These are phyloP conservation scores for Centroberyx gerrardi DNA, from an alignment of 2,797 vertebrate genomes.

Conservation along the genomic window DNA sequence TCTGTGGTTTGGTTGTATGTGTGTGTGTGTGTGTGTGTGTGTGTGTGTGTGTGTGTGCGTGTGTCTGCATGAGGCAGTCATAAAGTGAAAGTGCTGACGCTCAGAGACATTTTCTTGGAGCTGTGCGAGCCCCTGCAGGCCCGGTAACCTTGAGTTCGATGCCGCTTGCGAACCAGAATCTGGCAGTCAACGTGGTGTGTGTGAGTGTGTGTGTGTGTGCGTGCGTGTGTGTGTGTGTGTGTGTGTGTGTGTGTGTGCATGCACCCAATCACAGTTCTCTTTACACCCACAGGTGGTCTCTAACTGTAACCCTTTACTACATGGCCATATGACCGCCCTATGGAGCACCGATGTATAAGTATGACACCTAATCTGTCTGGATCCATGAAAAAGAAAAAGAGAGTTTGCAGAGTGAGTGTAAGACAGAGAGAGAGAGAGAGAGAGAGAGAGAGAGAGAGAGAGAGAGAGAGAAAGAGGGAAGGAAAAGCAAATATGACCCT, in stretches of 20 bases:
- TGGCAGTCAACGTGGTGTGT: constrained; percentile 12
- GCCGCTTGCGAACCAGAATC: constrained; percentile 29
- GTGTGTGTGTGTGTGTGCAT: constrained; percentile 14
- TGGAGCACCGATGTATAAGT: background rate
- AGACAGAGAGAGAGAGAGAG: background rate
- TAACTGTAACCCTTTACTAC: constrained; percentile 9
- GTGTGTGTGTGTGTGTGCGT: constrained; percentile 21
- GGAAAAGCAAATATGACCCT: constrained; percentile 50
- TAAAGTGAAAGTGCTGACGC: constrained; percentile 69
- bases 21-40: constrained; percentile 10
- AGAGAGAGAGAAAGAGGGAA: constrained; percentile 1
- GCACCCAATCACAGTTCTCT: constrained; percentile 16
- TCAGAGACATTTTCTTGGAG: constrained; percentile 68
- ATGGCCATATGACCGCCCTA: background rate
- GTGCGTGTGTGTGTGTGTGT: background rate
- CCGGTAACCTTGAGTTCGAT: constrained; percentile 66
- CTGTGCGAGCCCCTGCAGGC: constrained; percentile 62
- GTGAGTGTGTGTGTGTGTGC: constrained; percentile 25
- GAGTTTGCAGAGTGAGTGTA: background rate
- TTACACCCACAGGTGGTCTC: constrained; percentile 28
- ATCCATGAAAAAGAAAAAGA: background rate
- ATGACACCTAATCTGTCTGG: constrained; percentile 11
- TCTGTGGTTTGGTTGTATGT: constrained; percentile 29
- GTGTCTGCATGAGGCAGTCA: constrained; percentile 46
- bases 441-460: constrained; percentile 14